phyloP scores from a whole-genome alignment of 2,888 invertebrate species.

The Choristoneura rosaceana region DNA sequence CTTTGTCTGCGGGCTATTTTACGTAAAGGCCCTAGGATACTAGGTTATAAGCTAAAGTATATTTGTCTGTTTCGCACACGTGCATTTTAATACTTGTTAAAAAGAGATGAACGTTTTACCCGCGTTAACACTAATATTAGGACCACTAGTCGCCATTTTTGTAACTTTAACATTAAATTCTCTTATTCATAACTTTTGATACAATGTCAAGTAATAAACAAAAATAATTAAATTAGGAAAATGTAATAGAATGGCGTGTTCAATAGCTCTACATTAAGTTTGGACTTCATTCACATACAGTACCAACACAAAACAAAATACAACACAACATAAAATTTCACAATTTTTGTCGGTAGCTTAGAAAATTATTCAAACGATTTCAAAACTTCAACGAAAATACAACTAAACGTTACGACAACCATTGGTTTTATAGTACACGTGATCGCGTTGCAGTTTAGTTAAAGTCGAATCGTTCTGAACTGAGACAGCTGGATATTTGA shows the following conservation, averaged over 20 bases:
- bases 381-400: conserved; percentile 15
- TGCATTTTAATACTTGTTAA: neutral
- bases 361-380: conserved; percentile 14
- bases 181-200: neutral
- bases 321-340: conserved; percentile 17
- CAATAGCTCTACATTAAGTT: conserved; percentile 1
- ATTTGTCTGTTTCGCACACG: neutral
- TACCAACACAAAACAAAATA: conserved; percentile 28
- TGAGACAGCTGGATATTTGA: conserved; percentile 1
- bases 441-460: conserved; percentile 2
- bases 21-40: neutral
- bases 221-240: neutral
- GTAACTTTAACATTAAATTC: neutral
- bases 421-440: neutral
- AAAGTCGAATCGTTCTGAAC: conserved; percentile 19
- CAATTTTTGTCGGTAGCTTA: conserved; percentile 3
- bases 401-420: neutral
- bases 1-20: neutral
- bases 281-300: conserved; percentile 24
- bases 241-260: neutral
- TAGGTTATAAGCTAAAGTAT: neutral
- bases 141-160: neutral
- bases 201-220: neutral
- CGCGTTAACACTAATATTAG: neutral
- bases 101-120: neutral